Percentiles rank a stretch among this genome's conserved stretches.
phyloP scores from a whole-genome alignment of 2,888 invertebrate species.

The Leucophenga montana region DNA sequence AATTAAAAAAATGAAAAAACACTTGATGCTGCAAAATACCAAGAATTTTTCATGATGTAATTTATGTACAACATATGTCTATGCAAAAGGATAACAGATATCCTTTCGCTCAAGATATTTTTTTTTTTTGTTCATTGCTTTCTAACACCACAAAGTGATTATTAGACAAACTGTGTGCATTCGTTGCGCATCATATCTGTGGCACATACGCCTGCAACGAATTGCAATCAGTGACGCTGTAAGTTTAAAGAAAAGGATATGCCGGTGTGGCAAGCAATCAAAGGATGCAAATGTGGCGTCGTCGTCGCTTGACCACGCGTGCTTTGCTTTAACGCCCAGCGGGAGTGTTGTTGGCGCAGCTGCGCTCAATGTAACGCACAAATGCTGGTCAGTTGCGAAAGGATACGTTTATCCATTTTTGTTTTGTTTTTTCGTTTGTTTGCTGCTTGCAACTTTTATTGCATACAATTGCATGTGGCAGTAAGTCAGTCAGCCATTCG shows the following conservation, averaged over 20 bases:
- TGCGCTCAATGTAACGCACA: neutral
- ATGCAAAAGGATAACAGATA: slow-evolving; percentile 8
- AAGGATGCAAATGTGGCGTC: slow-evolving; percentile 14
- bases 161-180: slow-evolving; percentile 1
- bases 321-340: slow-evolving; percentile 1
- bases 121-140: neutral
- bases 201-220: slow-evolving; percentile 3
- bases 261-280: slow-evolving; percentile 25
- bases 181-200: slow-evolving; percentile 9
- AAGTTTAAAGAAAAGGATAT: slow-evolving; percentile 39
- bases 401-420: neutral
- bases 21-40: slow-evolving; percentile 14
- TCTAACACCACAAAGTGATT: slow-evolving; percentile 10
- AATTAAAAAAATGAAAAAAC: neutral
- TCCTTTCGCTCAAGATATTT: slow-evolving; percentile 17
- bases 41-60: slow-evolving; percentile 8
- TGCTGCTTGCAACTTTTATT: slow-evolving; percentile 36
- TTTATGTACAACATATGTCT: slow-evolving; percentile 16
- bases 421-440: too few relatives aligned
- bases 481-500: neutral
- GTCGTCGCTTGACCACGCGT: neutral
- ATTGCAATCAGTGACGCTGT: slow-evolving; percentile 36
- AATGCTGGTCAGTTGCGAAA: slow-evolving; percentile 6
- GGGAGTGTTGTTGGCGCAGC: neutral
- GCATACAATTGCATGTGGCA: neutral